phyloP scores from a whole-genome alignment of 2,888 invertebrate genomes.

The Thereva nobilitata region DNA sequence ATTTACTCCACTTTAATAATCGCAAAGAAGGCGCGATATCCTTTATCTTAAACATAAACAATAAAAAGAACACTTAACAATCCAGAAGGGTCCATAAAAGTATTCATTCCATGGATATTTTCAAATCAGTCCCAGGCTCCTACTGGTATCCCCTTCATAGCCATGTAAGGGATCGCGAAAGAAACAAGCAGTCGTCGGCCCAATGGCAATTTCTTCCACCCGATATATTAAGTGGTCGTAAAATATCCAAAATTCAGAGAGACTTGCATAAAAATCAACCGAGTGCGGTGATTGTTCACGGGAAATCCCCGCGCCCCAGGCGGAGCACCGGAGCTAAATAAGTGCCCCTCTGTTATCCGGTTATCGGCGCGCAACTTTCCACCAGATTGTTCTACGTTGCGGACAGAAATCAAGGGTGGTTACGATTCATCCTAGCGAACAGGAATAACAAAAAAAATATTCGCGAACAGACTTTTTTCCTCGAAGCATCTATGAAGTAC shows the following conservation, averaged over 20 bases:
- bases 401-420: background rate
- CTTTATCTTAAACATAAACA: slow-evolving; percentile 14
- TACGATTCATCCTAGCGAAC: slow-evolving; percentile 8
- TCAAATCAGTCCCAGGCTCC: background rate
- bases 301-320: background rate
- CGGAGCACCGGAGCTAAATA: slow-evolving; percentile 4
- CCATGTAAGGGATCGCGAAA: slow-evolving; percentile 16
- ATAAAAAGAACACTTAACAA: slow-evolving; percentile 28
- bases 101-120: background rate
- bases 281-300: slow-evolving; percentile 40
- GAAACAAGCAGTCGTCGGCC: slow-evolving; percentile 12
- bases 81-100: slow-evolving; percentile 21
- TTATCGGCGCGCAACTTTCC: slow-evolving; percentile 2
- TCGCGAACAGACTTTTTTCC: slow-evolving; percentile 39
- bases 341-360: background rate
- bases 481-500: slow-evolving; percentile 15
- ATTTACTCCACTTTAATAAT: slow-evolving; percentile 19
- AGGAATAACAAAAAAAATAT: slow-evolving; percentile 32
- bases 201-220: slow-evolving; percentile 39
- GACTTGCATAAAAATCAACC: slow-evolving; percentile 42
- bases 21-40: slow-evolving; percentile 24
- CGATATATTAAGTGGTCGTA: slow-evolving; percentile 43
- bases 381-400: slow-evolving; percentile 21
- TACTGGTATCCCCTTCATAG: background rate
- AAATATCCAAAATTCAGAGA: slow-evolving; percentile 36